Evolutionary conservation across 1,140 invertebrate species (phyloP), one percentile per base, ranked within the genome.

Genomic region (Nixonia krombeini): DNA sequence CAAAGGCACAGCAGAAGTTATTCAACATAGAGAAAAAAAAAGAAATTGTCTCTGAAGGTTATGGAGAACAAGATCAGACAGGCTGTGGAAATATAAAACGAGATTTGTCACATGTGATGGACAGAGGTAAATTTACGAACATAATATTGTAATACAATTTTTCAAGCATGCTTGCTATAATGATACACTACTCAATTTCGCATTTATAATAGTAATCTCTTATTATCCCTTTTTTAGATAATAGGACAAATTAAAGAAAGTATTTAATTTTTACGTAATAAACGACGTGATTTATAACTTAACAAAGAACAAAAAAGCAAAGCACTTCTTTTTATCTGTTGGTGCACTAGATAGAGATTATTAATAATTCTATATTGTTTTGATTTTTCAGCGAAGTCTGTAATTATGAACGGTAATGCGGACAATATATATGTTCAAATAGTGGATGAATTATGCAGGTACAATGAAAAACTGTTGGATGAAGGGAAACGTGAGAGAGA

Each of bases 21-120:
- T 80, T 88, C 51, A 76, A 64, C 25, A 81, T 86, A 13, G 84
- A 85, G 47, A 87, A 82, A 5, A 79, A 86, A 40, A 88, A 87
- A 17, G 90, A 91, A 74, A 83, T 90, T 15, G 87, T 91, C 9
- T 88, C 89, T 1, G 90, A 91, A 76, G 90, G 90, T 55, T 91
- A 86, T 59, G 87, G 88, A 2, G 86, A 87, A 52, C 79, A 81
- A 28, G 71, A 81, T 31, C 74, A 81, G 18, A 51, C 62, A 0
- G 59, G 73, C 8, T 57, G 58, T 4, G 76, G 81, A 16, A 68
- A 79, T 51, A 46, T 66, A 0, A 47, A 76, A 9, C 78, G 83
- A 50, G 83, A 85, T 46, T 71, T 86, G 9, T 78, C 75, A 6
- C 75, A 82, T 40, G 37, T 86, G 17, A 73, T 84, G 65, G 85